phyloP scores from a whole-genome alignment of 1,140 invertebrate genomes.

The Hypsibius dujardini region DNA sequence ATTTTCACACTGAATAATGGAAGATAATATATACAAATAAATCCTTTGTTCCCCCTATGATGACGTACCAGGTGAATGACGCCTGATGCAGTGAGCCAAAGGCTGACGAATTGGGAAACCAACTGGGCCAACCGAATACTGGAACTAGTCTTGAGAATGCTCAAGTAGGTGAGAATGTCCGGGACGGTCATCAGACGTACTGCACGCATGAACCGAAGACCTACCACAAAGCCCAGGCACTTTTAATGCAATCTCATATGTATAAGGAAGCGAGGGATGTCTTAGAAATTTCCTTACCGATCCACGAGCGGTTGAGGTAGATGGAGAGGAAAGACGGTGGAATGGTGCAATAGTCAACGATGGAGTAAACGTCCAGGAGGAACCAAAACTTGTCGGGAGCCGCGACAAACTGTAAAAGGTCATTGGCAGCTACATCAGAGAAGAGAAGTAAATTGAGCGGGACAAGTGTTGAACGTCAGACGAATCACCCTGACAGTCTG shows the following conservation, averaged over 20 bases:
- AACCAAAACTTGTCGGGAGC: conserved; percentile 99
- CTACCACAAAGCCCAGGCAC: too few species aligned
- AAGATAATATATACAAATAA: conserved; percentile 12
- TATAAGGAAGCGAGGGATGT: too few species aligned
- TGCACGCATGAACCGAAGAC: conserved; percentile 90
- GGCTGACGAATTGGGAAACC: conserved; percentile 92
- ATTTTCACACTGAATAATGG: conserved; percentile 68
- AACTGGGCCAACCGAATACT: conserved; percentile 93
- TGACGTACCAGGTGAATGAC: conserved; percentile 82
- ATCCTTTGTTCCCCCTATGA: too few species aligned
- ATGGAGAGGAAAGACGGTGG: conserved; percentile 99
- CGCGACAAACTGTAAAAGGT: conserved; percentile 85
- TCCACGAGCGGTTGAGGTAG: conserved; percentile 94
- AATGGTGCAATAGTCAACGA: conserved; percentile 99
- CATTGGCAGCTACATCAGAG: background rate
- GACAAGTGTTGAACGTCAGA: too few species aligned
- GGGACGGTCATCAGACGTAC: conserved; percentile 97
- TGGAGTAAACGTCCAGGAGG: conserved; percentile 99
- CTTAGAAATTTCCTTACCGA: conserved; percentile 41
- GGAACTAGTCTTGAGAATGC: conserved; percentile 95
- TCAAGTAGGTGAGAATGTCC: conserved; percentile 97
- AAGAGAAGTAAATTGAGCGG: too few species aligned
- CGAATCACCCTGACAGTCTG: too few species aligned
- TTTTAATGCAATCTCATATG: too few species aligned
- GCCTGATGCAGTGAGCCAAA: conserved; percentile 87